Evolutionary conservation across 2,888 invertebrate genomes (phyloP).

Genomic region (Enoplolaimus lenunculus): DNA sequence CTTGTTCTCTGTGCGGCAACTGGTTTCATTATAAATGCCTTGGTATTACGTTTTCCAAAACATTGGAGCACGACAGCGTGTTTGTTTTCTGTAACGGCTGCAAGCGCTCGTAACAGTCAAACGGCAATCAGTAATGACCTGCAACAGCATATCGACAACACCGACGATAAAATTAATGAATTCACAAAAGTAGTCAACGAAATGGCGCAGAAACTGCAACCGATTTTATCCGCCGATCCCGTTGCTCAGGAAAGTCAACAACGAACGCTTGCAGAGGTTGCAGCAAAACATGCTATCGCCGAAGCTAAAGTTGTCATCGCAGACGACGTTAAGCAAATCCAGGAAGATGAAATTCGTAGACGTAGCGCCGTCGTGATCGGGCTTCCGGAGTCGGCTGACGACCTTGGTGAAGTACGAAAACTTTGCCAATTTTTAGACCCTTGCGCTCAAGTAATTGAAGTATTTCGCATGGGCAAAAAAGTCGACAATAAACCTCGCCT

Average conservation of each 20-base stretch:
- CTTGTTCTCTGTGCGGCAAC: background rate
- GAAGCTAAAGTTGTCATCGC: background rate
- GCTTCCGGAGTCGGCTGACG: background rate
- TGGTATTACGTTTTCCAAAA: background rate
- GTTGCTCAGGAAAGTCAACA: background rate
- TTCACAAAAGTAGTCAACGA: background rate
- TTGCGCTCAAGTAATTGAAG: background rate
- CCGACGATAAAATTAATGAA: background rate
- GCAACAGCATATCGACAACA: background rate
- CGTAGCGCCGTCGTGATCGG: background rate
- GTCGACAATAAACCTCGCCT: background rate
- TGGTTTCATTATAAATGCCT: background rate
- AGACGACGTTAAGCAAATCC: background rate
- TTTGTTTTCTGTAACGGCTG: background rate
- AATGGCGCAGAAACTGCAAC: background rate
- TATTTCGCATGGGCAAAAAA: conserved; percentile 6
- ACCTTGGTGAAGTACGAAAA: background rate
- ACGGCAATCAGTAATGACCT: background rate
- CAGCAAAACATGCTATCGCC: background rate
- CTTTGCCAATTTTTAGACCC: conserved; percentile 11
- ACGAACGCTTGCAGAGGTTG: background rate
- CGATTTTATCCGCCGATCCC: background rate
- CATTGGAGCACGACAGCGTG: background rate
- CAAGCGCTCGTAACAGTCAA: background rate
- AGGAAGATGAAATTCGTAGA: background rate